Evolutionary conservation across 2,888 invertebrate genomes (phyloP).

Genomic region (Tridacna gigas): DNA sequence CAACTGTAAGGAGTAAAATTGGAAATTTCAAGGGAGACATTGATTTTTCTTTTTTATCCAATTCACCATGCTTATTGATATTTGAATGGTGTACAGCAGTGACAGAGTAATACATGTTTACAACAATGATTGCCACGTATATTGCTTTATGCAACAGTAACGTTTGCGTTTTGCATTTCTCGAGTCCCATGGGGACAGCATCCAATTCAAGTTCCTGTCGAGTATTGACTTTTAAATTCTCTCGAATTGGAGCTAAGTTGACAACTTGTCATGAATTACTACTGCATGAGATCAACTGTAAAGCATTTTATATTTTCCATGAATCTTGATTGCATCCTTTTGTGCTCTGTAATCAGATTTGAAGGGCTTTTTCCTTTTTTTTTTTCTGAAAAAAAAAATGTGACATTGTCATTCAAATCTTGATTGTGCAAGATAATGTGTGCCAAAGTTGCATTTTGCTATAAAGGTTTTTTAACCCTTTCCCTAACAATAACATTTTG

Average conservation of each 20-base stretch:
- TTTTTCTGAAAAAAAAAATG: background rate
- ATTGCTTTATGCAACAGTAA: background rate
- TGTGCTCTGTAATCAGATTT: conserved; percentile 17
- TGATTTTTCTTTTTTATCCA: background rate
- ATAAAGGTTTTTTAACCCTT: too few relatives aligned
- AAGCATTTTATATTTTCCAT: conserved; percentile 28
- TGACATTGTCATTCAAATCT: conserved; percentile 12
- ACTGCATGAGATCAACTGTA: conserved; percentile 9
- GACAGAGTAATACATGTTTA: background rate
- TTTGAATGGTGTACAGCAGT: background rate
- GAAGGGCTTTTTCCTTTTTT: conserved; percentile 7
- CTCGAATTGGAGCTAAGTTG: background rate
- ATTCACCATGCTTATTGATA: conserved; percentile 1
- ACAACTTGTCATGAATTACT: conserved; percentile 16
- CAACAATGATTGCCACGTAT: background rate
- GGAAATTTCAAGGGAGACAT: background rate
- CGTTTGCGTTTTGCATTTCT: background rate
- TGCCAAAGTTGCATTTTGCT: too few relatives aligned
- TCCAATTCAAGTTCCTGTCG: background rate
- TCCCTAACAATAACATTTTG: too few relatives aligned
- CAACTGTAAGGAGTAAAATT: background rate
- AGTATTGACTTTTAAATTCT: conserved; percentile 15
- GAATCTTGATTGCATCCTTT: conserved; percentile 26
- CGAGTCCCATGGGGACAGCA: background rate
- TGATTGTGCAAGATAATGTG: background rate